These are phyloP conservation scores for Anthopleura xanthogrammica DNA, from an alignment of 92 coral and sea anemone species.

Conservation along the genomic window DNA sequence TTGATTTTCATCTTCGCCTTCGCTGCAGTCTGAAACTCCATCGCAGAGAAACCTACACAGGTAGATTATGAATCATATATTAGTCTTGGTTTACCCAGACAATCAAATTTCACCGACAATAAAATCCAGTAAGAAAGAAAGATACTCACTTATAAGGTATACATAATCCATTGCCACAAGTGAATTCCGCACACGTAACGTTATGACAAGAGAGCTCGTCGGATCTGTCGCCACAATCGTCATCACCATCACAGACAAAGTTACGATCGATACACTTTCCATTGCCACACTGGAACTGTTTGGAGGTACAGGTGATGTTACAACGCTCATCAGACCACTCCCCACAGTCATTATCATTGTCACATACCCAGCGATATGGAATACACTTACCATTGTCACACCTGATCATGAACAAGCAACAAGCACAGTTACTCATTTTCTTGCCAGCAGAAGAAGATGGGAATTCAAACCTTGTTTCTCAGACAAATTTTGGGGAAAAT, in stretches of 20 bases:
- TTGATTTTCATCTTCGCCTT: slow-evolving; percentile 77
- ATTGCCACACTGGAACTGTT: slow-evolving; percentile 52
- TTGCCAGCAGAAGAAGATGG: neutral
- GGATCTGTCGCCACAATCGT: slow-evolving; percentile 87
- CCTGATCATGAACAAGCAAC: neutral
- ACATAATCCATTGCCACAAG: slow-evolving; percentile 62
- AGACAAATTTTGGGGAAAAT: no score
- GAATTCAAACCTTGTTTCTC: no score
- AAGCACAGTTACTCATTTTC: neutral
- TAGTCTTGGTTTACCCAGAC: neutral
- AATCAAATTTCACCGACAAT: no score
- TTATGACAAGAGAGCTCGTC: slow-evolving; percentile 66
- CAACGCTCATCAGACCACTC: slow-evolving; percentile 62
- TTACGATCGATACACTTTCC: slow-evolving; percentile 65
- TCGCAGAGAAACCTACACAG: slow-evolving; percentile 70
- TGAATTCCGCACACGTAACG: slow-evolving; percentile 63
- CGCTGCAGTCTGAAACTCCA: slow-evolving; percentile 61
- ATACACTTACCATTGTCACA: slow-evolving; percentile 56
- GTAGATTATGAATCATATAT: neutral
- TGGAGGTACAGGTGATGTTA: slow-evolving; percentile 50
- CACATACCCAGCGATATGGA: slow-evolving; percentile 69
- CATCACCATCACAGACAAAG: slow-evolving; percentile 76
- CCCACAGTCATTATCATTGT: slow-evolving; percentile 56
- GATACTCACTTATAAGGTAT: slow-evolving; percentile 67
- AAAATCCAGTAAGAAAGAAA: neutral